These are phyloP conservation scores for Nymphalis io DNA, from an alignment of 1,140 invertebrate species.

Conservation along the genomic window DNA sequence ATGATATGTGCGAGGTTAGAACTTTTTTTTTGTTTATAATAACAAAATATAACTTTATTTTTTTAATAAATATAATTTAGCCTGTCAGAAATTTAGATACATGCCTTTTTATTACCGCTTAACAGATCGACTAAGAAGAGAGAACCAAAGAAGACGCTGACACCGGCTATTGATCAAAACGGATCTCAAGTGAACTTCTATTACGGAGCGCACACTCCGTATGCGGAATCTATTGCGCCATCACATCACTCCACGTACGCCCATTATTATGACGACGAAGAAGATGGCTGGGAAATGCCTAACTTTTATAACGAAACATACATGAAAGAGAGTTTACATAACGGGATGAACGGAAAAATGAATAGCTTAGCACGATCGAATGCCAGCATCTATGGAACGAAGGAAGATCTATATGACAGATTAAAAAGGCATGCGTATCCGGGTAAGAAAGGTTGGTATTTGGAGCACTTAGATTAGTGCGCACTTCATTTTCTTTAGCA, in stretches of 20 bases:
- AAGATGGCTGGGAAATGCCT: conserved; percentile 98
- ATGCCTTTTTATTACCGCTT: not conserved
- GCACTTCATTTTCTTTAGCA: conserved; percentile 54
- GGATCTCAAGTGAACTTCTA: conserved; percentile 98
- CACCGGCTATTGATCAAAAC: conserved; percentile 92
- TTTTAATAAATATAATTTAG: not conserved
- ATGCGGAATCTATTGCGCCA: conserved; percentile 96
- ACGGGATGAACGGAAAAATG: conserved; percentile 88
- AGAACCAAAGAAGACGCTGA: conserved; percentile 93
- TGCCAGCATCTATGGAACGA: conserved; percentile 96
- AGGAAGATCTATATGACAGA: conserved; percentile 97
- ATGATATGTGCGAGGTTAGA: conserved; percentile 95
- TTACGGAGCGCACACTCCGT: conserved; percentile 93
- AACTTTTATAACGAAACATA: conserved; percentile 98
- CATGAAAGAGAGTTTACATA: conserved; percentile 95
- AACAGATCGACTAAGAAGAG: conserved; percentile 88
- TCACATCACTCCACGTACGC: conserved; percentile 97
- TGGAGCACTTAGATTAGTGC: conserved; percentile 69
- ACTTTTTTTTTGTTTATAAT: not conserved
- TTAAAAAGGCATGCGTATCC: conserved; percentile 97
- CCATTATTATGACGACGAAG: conserved; percentile 97
- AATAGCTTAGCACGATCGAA: conserved; percentile 95
- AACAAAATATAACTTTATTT: not conserved
- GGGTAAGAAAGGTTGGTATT: conserved; percentile 93
- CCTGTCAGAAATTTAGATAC: not conserved